Evolutionary conservation across 2,888 invertebrate species (phyloP).

Genomic region (Epistrophe eligans): DNA sequence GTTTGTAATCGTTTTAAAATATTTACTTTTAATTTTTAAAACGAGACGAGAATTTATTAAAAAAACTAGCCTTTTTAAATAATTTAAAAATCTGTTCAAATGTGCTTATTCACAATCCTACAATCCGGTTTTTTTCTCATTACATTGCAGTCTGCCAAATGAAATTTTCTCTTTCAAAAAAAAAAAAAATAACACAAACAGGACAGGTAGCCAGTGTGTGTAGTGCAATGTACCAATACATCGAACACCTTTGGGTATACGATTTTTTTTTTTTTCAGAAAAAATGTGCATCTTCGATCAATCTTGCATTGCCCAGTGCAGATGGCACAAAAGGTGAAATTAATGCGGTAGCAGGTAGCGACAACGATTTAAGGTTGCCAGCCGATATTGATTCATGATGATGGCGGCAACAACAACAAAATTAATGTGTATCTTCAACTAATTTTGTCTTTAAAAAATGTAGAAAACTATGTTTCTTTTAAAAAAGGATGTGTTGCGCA

Average conservation of each 20-base stretch:
- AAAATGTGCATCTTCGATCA: constrained; percentile 46
- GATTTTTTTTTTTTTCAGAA: not conserved
- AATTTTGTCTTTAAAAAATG: not conserved
- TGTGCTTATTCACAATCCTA: constrained; percentile 24
- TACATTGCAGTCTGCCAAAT: not conserved
- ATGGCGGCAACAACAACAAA: constrained; percentile 14
- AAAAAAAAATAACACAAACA: constrained; percentile 16
- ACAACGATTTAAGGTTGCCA: constrained; percentile 23
- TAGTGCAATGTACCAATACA: not conserved
- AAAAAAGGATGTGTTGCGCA: constrained; percentile 27
- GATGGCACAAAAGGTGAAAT: constrained; percentile 45
- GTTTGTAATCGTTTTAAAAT: too few relatives aligned
- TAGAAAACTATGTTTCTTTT: not conserved
- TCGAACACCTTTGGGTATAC: not conserved
- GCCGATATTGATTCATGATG: constrained; percentile 30
- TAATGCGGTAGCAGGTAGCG: constrained; percentile 52
- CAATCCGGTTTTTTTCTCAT: constrained; percentile 26
- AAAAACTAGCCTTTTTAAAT: too few relatives aligned
- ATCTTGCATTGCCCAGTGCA: constrained; percentile 27
- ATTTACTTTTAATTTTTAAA: too few relatives aligned
- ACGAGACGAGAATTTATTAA: too few relatives aligned
- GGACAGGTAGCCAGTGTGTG: constrained; percentile 35
- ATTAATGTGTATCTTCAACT: constrained; percentile 36
- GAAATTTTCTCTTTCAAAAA: constrained; percentile 30
- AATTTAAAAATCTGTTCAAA: constrained; percentile 17